Base-by-base conservation (phyloP, 1,140 invertebrate species). In the Agrilus planipennis region DNA sequence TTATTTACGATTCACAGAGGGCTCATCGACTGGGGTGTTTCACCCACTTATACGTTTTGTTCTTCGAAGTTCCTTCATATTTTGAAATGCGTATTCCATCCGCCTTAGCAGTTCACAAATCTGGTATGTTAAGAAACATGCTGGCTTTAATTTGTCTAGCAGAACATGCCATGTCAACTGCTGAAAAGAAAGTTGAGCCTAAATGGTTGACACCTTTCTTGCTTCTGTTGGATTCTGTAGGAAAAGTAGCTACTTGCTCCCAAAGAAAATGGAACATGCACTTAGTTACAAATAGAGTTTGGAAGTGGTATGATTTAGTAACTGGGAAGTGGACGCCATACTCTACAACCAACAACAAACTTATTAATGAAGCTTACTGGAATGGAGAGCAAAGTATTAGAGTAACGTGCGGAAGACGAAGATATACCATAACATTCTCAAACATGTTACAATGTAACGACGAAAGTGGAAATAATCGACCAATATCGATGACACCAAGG, bases 221-320 rank as follows among this genome's bases (percentile, higher is more conserved):
- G 2, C 62, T 90, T 2, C 62, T 90, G 0, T 70, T 92, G 14
- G 87, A 92, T 59, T 70, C 84, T 17, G 77, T 84, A 51, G 84
- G 89, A 41, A 90, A 88, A 62, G 76, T 87, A 7, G 74, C 81
- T 14, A 67, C 80, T 34, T 71, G 77, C 3, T 77, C 81, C 0
- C 72, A 76, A 41, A 66, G 85, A 22, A 84, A 84, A 56, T 67
- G 72, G 18, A 65, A 75, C 4, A 79, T 89, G 65, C 74, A 81
- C 41, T 71, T 74, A 45, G 79, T 82, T 46, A 73, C 67, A 17
- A 70, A 67, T 29, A 70, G 76, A 28, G 60, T 72, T 2, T 91
- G 87, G 88, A 84, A 86, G 52, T 90, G 85, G 85, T 89, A 86
- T 60, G 86, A 91, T 57, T 69, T 87, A 17, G 75, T 77, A 11